Percentiles rank a stretch among this genome's conserved stretches.
phyloP scores from a whole-genome alignment of 2,797 vertebrate genomes.

The Sebastes steindachneri region DNA sequence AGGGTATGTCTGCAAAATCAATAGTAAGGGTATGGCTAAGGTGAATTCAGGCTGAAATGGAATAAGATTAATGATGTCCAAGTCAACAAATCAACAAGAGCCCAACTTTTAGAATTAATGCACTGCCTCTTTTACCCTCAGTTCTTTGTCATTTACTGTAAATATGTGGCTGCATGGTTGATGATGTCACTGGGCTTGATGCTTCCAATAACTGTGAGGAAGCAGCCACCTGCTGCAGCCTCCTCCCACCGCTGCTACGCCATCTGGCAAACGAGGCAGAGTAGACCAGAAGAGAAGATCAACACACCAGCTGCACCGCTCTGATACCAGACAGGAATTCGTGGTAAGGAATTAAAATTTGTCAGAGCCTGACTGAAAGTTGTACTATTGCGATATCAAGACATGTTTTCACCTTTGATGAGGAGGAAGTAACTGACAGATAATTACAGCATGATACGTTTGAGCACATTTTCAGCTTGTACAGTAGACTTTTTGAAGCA shows the following conservation, averaged over 20 bases:
- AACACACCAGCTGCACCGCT: not conserved
- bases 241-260: constrained; percentile 26
- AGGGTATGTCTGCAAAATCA: not conserved
- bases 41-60: not conserved
- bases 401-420: not conserved
- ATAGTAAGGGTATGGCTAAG: not conserved
- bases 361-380: too few species aligned
- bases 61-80: not conserved
- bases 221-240: constrained; percentile 31
- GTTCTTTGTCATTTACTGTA: not conserved
- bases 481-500: too few species aligned
- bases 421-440: not conserved
- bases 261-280: constrained; percentile 24
- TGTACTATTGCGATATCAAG: not conserved
- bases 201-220: not conserved
- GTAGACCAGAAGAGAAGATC: not conserved
- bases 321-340: not conserved
- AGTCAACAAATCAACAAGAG: not conserved
- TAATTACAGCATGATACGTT: not conserved
- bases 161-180: not conserved
- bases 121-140: too few species aligned
- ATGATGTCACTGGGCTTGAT: constrained; percentile 19
- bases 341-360: constrained; percentile 40
- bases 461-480: not conserved
- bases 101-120: not conserved